Conservation (phyloP, 2,888 invertebrate genomes). For the Erpobdella octoculata region DNA sequence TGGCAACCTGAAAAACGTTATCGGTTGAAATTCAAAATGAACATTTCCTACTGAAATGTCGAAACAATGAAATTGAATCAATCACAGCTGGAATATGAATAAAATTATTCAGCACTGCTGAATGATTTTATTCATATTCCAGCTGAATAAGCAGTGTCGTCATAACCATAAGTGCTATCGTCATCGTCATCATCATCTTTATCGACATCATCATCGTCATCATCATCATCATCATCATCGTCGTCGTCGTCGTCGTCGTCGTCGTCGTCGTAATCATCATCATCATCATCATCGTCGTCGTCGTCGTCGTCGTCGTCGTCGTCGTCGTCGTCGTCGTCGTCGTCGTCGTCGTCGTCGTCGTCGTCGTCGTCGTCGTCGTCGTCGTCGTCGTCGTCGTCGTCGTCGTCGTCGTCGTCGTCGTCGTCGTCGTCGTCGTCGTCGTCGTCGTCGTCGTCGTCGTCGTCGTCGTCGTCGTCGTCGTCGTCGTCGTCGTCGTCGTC, state of each 20-base stretch:
- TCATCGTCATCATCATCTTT: background rate
- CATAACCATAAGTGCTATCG: background rate
- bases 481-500: background rate
- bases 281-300: background rate
- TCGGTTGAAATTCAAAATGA: no score
- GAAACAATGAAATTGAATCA: background rate
- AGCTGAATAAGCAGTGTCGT: no score
- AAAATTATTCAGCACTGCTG: no score
- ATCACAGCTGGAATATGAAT: no score
- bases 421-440: background rate
- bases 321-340: background rate
- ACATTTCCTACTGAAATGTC: background rate
- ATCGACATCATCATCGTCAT: conserved; percentile 7
- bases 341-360: background rate
- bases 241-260: conserved; percentile 11
- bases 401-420: no score
- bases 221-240: conserved; percentile 18
- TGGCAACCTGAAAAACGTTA: no score
- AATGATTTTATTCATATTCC: no score
- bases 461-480: background rate
- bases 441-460: background rate
- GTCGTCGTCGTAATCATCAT: background rate
- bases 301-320: background rate
- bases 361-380: background rate
- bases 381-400: background rate